Base-by-base conservation (phyloP, 2,888 invertebrate species). In the Lepidochrysops patricia region DNA sequence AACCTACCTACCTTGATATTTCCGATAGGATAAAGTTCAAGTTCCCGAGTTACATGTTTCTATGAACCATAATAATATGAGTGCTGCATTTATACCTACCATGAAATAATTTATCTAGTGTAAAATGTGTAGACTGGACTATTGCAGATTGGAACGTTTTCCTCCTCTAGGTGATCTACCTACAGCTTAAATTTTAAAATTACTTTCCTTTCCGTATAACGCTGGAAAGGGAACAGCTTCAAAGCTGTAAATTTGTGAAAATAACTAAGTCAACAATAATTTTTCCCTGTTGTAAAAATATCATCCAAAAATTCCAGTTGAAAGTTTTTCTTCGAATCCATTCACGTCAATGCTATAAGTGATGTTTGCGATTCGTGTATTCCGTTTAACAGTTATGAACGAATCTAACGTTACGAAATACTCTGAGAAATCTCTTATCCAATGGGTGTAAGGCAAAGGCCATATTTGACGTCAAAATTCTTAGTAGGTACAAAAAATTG, bases 251-350 rank as follows among this genome's bases (percentile, higher is more conserved):
- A 32, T 54, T 54, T 32, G 52, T 32, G 54, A 29, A 49, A 54
- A 54, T 29, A 54, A 29, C 54, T 54, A 32, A 54, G 32, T 4
- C 9, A 4, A 26, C 4, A 50, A 60, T 66, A 62, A 48, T 58
- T 37, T 80, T 80, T 82, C 80, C 80, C 82, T 84, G 72, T 70
- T 70, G 1, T 12, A 43, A 62, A 63, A 57, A 62, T 77, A 71
- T 70, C 75, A 78, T 68, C 72, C 75, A 76, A 69, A 71, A 72
- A 63, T 72, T 72, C 74, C 70, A 68, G 64, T 71, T 69, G 82
- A 84, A 84, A 84, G 82, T 76, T 65, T 67, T 87, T 87, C 87
- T 74, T 73, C 76, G 87, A 82, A 84, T 71, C 68, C 67, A 68
- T 72, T n/a, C n/a, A 66, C 68, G 71, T 74, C 73, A 72, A 66